A percentile compares a stretch with the other conserved stretches of the same genome.
These are phyloP conservation scores for Menura novaehollandiae DNA, from an alignment of 2,113 vertebrate genomes.

Conservation along the genomic window DNA sequence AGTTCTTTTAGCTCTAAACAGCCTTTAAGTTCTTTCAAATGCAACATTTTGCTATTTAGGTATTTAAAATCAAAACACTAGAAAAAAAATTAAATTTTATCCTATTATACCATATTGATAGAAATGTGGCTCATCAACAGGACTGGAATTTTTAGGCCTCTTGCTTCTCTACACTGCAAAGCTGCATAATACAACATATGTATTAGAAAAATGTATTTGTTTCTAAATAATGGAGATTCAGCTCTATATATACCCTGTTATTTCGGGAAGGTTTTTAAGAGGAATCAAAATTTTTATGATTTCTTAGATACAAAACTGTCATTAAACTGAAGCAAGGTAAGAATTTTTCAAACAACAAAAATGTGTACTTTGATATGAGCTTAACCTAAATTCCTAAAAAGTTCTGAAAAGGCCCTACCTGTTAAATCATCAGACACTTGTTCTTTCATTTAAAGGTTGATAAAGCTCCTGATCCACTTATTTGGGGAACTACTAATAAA, in stretches of 20 bases:
- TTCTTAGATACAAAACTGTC: neutral
- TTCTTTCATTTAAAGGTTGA: neutral
- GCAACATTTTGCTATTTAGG: neutral
- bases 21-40: neutral
- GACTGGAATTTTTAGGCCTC: neutral
- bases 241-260: neutral
- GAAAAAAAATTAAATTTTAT: neutral
- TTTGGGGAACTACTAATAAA: neutral
- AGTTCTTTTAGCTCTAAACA: neutral
- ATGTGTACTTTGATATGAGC: neutral
- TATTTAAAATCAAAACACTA: neutral
- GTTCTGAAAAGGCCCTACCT: neutral
- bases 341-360: neutral
- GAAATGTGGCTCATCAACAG: neutral
- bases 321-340: neutral
- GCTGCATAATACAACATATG: neutral
- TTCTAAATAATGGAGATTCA: neutral
- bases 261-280: neutral
- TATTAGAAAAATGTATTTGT: neutral
- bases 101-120: neutral
- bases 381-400: neutral
- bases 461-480: neutral
- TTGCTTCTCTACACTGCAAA: neutral
- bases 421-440: neutral
- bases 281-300: neutral